Evolutionary conservation across 2,113 vertebrate species (phyloP).

Genomic region (Megatriorchis doriae): DNA sequence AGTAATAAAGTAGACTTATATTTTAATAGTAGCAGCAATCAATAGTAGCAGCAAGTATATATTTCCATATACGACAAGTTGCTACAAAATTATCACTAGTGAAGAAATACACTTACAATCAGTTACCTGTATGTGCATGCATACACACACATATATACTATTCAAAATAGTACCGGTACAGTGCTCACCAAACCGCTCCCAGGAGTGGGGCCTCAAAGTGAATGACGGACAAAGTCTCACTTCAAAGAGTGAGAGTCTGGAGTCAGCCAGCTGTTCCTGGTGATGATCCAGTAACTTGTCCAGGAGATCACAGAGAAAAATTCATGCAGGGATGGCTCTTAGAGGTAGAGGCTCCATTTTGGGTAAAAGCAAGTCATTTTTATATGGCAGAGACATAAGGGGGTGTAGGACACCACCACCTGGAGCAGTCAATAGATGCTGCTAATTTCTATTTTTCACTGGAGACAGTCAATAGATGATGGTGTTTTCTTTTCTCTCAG

Average conservation of each 20-base stretch:
- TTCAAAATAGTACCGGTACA: background rate
- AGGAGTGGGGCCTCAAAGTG: background rate
- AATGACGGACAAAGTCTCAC: background rate
- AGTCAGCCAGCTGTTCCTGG: background rate
- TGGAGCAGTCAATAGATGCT: background rate
- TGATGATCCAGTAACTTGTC: background rate
- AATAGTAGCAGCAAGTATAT: background rate
- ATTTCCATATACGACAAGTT: background rate
- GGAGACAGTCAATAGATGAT: background rate
- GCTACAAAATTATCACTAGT: background rate
- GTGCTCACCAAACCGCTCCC: background rate
- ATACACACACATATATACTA: too few relatives aligned
- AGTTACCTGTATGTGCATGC: background rate
- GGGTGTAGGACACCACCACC: background rate
- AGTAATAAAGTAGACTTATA: background rate
- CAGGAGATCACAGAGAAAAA: background rate
- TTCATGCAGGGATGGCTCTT: background rate
- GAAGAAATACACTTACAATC: background rate
- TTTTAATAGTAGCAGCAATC: background rate
- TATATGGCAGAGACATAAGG: background rate
- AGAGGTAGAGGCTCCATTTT: background rate
- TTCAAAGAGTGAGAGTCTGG: background rate
- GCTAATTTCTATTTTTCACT: background rate
- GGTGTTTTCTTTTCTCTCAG: background rate
- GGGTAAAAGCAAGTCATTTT: background rate